Evolutionary conservation across 2,113 vertebrate species (phyloP).

Genomic region (Atherinomorus stipes): DNA sequence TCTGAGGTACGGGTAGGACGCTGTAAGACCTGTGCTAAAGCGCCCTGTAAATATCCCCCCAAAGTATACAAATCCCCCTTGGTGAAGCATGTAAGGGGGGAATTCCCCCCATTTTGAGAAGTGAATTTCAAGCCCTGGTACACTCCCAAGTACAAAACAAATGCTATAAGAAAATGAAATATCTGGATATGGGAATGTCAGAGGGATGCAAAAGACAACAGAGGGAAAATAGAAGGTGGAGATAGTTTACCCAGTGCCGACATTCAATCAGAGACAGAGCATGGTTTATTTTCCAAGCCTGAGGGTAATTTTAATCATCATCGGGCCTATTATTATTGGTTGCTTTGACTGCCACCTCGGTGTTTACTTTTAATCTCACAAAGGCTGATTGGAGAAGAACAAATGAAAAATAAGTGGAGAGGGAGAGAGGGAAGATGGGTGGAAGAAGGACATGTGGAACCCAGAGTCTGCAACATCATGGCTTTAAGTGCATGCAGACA

Average conservation of each 20-base stretch:
- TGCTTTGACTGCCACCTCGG: constrained; percentile 84
- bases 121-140: too few species aligned
- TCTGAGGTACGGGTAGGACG: too few species aligned
- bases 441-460: constrained; percentile 36
- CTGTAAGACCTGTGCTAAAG: too few species aligned
- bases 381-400: constrained; percentile 87
- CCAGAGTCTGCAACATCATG: not conserved
- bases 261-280: constrained; percentile 73
- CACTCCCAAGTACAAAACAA: not conserved
- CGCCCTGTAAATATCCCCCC: too few species aligned
- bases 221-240: constrained; percentile 48
- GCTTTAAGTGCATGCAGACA: too few species aligned
- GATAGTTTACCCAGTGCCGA: constrained; percentile 75
- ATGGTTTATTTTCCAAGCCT: constrained; percentile 72
- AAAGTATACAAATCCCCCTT: too few species aligned
- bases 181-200: not conserved
- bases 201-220: constrained; percentile 46
- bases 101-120: too few species aligned
- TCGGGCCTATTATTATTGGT: constrained; percentile 83
- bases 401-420: constrained; percentile 29
- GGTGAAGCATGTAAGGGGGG: too few species aligned
- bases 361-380: constrained; percentile 88
- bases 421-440: not conserved
- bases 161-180: constrained; percentile 12
- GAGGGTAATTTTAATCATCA: constrained; percentile 92